Base-by-base conservation (phyloP, 2,113 vertebrate species). In the Paramormyrops kingsleyae region DNA sequence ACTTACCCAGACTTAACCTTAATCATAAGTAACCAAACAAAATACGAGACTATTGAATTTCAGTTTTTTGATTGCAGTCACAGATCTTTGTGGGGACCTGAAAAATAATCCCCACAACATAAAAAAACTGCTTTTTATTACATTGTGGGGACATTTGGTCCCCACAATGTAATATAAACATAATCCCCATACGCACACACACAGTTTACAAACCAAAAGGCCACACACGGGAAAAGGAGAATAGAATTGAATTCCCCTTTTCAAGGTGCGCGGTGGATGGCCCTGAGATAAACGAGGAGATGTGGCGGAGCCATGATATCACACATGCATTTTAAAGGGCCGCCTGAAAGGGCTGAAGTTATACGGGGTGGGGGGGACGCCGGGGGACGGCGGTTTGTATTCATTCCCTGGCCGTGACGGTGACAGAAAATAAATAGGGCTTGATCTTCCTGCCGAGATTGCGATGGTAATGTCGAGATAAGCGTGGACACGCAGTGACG, bases 391-490 rank as follows among this genome's bases (percentile, higher is more conserved):
- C 90, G 92, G 94, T 95, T 93, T 94, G 93, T 93, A 92, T 94
- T 94, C 92, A 91, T 91, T 90, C 92, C 66, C 74, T 19, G 39
- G 70, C 50, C 87, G 44, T 35, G 83, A 90, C 85, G 90, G 89
- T 91, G 90, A 91, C 91, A 92, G 91, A 92, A 92, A 93, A 96
- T 94, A 96, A 95, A 95, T 94, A 94, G 91, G 50, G 90, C 93
- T 94, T 94, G 94, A 95, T 95, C 95, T 95, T 91, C 80, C 92
- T 93, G 93, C 5, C 87, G 91, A 94, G 92, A 94, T 94, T 94
- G 94, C 93, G 93, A 94, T 94, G 94, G 94, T 88, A 47, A 94
- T 94, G 94, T 95, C 94, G 94, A 96, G 95, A 95, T 96, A 96
- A 95, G 92, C 93, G 92, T 56, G 91, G 93, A 91, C 93, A 90